Evolutionary conservation across 1,140 invertebrate genomes (phyloP), one percentile per base, ranked within the genome.

Genomic region (Calephelis virginiensis): DNA sequence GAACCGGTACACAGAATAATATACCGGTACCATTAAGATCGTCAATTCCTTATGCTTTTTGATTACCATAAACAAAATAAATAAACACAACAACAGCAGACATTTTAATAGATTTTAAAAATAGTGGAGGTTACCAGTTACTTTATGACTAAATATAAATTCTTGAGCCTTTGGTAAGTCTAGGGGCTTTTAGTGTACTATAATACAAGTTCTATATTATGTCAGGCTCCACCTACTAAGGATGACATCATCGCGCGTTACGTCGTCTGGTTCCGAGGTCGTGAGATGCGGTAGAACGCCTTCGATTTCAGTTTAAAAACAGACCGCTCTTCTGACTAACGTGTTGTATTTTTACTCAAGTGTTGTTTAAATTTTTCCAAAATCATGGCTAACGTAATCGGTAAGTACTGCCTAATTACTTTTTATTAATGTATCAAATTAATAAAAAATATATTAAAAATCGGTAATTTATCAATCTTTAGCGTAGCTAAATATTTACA

Each of bases 311-410:
- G 83, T 89, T 73, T 73, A 67, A 72, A 72, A 80, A 77, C 73
- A 74, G 75, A 71, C 69, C 63, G 73, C 75, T 59, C 40, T 13
- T 60, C 50, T 74, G 68, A 68, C 75, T 70, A 66, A 82, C 81
- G 83, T 81, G 63, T 61, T 49, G 69, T 61, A 62, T 67, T 66
- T 71, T 64, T 64, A 61, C 64, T 63, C 50, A 63, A 71, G 59
- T 71, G 77, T 76, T 72, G 61, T 72, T 77, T 67, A 66, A 73
- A 73, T 65, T 65, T 70, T 65, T 68, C 50, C 63, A 64, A 64
- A 72, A 84, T 60, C 75, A 89, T 89, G 86, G 76, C 86, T 67
- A 86, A 89, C 74, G 72, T 87, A 71, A 73, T 89, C 70, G 86
- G 86, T 89, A 68, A 89, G 85, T 80, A 13, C n/a, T 14, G 38